Conservation (phyloP, 2,888 invertebrate species). For the Epirrhoe tristata region DNA sequence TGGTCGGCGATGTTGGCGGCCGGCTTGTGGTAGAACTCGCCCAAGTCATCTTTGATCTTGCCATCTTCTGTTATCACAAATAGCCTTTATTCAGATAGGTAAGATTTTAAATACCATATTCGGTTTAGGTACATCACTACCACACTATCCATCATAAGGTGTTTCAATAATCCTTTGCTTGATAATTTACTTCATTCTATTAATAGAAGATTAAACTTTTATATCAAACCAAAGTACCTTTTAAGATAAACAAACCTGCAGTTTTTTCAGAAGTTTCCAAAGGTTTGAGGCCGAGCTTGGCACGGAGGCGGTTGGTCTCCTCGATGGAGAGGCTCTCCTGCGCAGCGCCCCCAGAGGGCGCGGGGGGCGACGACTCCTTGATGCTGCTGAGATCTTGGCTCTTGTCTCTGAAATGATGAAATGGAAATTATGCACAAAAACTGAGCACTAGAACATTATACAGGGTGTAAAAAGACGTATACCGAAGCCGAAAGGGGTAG, state of each 20-base stretch:
- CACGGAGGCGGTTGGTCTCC: slow-evolving; percentile 95
- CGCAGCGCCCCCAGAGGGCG: slow-evolving; percentile 64
- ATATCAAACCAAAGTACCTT: not conserved
- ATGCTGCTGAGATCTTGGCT: slow-evolving; percentile 37
- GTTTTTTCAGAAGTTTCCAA: slow-evolving; percentile 87
- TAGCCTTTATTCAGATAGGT: not conserved
- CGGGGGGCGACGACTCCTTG: slow-evolving; percentile 57
- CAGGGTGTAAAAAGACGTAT: too few relatives aligned
- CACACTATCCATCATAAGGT: too few relatives aligned
- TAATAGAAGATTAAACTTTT: not conserved
- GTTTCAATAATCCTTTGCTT: too few relatives aligned
- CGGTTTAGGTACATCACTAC: too few relatives aligned
- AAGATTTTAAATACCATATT: too few relatives aligned
- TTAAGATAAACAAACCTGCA: slow-evolving; percentile 56
- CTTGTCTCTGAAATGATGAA: slow-evolving; percentile 19
- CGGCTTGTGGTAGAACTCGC: slow-evolving; percentile 95
- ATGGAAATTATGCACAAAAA: too few relatives aligned
- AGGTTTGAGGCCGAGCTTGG: slow-evolving; percentile 97
- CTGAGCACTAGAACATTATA: too few relatives aligned
- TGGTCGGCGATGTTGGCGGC: slow-evolving; percentile 91
- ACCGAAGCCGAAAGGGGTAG: too few relatives aligned
- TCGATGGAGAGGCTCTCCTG: slow-evolving; percentile 89
- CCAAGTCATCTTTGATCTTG: slow-evolving; percentile 85
- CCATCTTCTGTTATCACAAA: slow-evolving; percentile 66
- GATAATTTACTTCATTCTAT: not conserved